phyloP scores from a whole-genome alignment of 2,888 invertebrate species.

The Abrostola triplasia region DNA sequence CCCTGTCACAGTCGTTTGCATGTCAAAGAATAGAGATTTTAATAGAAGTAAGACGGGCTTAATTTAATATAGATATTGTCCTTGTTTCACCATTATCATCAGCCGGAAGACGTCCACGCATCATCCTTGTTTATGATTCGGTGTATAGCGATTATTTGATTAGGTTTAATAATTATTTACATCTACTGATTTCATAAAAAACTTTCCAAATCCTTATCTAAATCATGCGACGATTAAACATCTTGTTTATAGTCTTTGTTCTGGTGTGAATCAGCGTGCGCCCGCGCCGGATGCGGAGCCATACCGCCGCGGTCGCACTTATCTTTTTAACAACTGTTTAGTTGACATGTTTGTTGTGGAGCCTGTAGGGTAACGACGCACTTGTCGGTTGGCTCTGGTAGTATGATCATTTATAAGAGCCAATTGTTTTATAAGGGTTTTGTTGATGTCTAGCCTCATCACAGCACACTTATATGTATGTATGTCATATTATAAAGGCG shows the following conservation, averaged over 20 bases:
- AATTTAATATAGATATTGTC: too few species aligned
- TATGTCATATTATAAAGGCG: too few species aligned
- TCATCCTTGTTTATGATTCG: too few species aligned
- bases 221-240: slow-evolving; percentile 22
- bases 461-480: too few species aligned
- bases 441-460: too few species aligned
- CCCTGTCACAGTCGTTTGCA: too few species aligned
- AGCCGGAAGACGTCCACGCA: too few species aligned
- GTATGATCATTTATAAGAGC: not conserved
- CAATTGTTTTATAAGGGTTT: too few species aligned
- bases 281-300: slow-evolving; percentile 48
- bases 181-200: not conserved
- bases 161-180: not conserved
- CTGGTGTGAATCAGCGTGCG: slow-evolving; percentile 55
- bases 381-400: not conserved
- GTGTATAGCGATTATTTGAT: too few species aligned
- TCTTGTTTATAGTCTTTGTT: slow-evolving; percentile 55
- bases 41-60: too few species aligned
- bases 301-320: slow-evolving; percentile 47
- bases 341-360: slow-evolving; percentile 31
- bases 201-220: not conserved
- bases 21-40: too few species aligned
- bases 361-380: slow-evolving; percentile 15
- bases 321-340: slow-evolving; percentile 35
- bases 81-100: too few species aligned